Evolutionary conservation across 2,113 vertebrate genomes (phyloP).

Genomic region (zebrafish (Danio rerio)): GRCz12tu NC_133182.1:78455501-78456000

Average conservation of each 20-base stretch:
- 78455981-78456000: no score
- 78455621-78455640: constrained; percentile 9
- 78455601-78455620: neutral
- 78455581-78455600: neutral
- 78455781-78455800: neutral
- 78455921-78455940: no score
- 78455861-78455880: constrained; percentile 53
- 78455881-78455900: constrained; percentile 28
- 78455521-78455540: no score
- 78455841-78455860: neutral
- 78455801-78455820: no score
- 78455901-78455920: no score
- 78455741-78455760: constrained; percentile 27
- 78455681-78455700: constrained; percentile 18
- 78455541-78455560: constrained; percentile 30
- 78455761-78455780: no score
- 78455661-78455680: constrained; percentile 43
- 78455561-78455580: constrained; percentile 30
- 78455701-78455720: constrained; percentile 3
- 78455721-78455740: constrained; percentile 5
- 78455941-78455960: no score
- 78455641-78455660: constrained; percentile 31
- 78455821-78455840: neutral
- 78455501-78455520: constrained; percentile 37
- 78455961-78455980: no score